phyloP scores from a whole-genome alignment of 2,888 invertebrate genomes.

The Cheilosia urbana region DNA sequence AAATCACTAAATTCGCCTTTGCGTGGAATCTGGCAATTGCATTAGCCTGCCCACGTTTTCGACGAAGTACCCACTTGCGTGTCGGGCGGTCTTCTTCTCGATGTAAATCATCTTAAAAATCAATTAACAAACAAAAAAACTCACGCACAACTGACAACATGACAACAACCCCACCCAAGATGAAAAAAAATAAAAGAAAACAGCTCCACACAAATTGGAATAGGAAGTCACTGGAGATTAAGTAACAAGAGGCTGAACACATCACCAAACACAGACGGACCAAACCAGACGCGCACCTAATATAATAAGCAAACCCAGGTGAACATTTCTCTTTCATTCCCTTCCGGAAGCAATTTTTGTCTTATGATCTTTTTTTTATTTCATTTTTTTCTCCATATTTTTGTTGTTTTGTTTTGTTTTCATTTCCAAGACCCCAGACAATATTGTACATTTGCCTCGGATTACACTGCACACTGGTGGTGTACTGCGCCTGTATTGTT shows the following conservation, averaged over 20 bases:
- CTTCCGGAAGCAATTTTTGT: constrained; percentile 70
- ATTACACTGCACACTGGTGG: constrained; percentile 33
- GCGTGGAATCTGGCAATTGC: background rate
- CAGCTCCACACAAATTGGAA: constrained; percentile 61
- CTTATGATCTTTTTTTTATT: constrained; percentile 22
- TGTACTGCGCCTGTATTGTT: constrained; percentile 25
- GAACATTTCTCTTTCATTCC: constrained; percentile 38
- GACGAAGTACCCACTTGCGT: constrained; percentile 6
- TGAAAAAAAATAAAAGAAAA: constrained; percentile 29
- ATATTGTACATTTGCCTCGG: constrained; percentile 48
- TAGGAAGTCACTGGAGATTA: constrained; percentile 68
- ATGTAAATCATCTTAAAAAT: constrained; percentile 42
- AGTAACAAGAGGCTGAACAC: constrained; percentile 35
- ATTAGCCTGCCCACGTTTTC: background rate
- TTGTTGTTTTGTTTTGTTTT: constrained; percentile 24
- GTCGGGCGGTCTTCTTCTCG: background rate
- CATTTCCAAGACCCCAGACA: constrained; percentile 52
- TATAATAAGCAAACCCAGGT: constrained; percentile 64
- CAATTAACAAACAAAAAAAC: constrained; percentile 47
- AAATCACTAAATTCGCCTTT: background rate
- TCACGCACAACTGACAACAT: constrained; percentile 16
- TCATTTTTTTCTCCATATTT: background rate
- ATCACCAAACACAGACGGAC: constrained; percentile 42
- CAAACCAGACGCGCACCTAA: constrained; percentile 14
- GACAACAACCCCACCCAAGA: constrained; percentile 52